phyloP scores from a whole-genome alignment of 2,113 vertebrate species.

The Diadophis punctatus region DNA sequence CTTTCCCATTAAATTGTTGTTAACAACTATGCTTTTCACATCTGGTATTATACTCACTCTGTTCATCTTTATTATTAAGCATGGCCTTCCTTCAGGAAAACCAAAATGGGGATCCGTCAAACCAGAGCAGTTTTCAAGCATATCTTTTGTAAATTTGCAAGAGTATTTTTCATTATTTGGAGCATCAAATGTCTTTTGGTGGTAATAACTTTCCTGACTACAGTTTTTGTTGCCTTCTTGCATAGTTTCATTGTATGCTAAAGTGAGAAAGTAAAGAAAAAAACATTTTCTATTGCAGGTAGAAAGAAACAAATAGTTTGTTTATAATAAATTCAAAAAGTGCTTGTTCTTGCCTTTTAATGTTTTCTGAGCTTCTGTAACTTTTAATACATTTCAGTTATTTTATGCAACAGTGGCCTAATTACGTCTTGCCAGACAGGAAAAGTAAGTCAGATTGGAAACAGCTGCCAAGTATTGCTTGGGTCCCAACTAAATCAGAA shows the following conservation, averaged over 20 bases:
- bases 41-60: constrained; percentile 67
- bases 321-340: not conserved
- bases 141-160: constrained; percentile 79
- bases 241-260: constrained; percentile 77
- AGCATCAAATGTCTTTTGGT: constrained; percentile 70
- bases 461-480: not conserved
- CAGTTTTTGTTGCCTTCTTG: constrained; percentile 74
- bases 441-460: not conserved
- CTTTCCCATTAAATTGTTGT: not conserved
- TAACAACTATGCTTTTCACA: not conserved
- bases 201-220: constrained; percentile 68
- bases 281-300: not conserved
- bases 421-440: not conserved
- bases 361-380: not conserved
- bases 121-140: constrained; percentile 81
- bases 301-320: not conserved
- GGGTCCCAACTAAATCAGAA: not conserved
- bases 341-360: not conserved
- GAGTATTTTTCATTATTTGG: constrained; percentile 77
- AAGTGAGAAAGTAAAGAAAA: constrained; percentile 16
- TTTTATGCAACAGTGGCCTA: not conserved
- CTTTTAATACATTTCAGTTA: not conserved
- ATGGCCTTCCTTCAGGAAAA: constrained; percentile 78
- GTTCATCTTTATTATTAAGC: constrained; percentile 90
- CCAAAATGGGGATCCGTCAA: constrained; percentile 76